phyloP scores from a whole-genome alignment of 2,113 vertebrate species.

The Heterocephalus glaber region DNA sequence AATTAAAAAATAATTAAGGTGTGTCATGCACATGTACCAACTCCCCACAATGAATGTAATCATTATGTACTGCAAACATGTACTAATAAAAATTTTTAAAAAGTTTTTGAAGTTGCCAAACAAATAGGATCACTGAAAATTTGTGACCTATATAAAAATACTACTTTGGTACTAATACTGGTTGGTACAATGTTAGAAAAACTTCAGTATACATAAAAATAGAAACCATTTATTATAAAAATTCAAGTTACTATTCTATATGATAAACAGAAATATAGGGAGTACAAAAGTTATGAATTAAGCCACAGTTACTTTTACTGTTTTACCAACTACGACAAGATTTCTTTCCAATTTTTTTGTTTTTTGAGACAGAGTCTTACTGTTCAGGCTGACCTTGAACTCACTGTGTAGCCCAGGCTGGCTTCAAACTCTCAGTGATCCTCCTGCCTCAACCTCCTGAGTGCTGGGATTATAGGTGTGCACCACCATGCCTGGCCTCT shows the following conservation, averaged over 20 bases:
- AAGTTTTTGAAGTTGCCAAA: not conserved
- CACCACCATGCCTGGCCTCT: not conserved
- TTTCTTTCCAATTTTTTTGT: not conserved
- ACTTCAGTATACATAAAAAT: not conserved
- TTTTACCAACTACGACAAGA: not conserved
- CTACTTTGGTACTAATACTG: not conserved
- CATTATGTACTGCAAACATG: not conserved
- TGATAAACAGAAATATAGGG: not conserved
- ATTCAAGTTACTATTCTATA: constrained; percentile 1
- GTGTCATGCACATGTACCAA: not conserved
- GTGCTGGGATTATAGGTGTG: not conserved
- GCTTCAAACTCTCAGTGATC: too few species aligned
- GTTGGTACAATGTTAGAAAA: constrained; percentile 35
- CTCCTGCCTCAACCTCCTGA: not conserved
- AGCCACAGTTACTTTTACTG: constrained; percentile 24
- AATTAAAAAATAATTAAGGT: not conserved
- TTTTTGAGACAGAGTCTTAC: too few species aligned
- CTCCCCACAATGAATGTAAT: not conserved
- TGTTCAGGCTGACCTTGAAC: not conserved
- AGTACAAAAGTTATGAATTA: not conserved
- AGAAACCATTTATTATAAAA: constrained; percentile 17
- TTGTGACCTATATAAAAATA: constrained; percentile 8
- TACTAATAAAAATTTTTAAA: not conserved
- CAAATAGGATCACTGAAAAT: not conserved
- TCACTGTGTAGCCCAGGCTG: not conserved